Percentiles rank a stretch among this genome's conserved stretches.
Conservation (phyloP, 1,140 invertebrate species). For the Papilio dardanus region DNA sequence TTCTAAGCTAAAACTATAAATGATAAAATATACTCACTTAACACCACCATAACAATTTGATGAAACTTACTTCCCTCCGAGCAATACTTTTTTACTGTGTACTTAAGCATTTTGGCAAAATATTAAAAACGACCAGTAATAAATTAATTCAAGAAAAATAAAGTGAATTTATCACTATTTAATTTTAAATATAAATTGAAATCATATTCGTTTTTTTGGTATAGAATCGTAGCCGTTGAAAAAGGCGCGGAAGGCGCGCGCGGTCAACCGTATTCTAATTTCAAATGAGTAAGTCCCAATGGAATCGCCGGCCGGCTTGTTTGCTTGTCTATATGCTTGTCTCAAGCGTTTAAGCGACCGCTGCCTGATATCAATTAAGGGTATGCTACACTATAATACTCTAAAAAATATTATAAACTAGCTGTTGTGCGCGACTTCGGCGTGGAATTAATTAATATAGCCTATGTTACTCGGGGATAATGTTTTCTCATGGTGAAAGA, state of each 20-base stretch:
- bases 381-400: background rate
- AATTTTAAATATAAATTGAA: slow-evolving; percentile 23
- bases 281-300: slow-evolving; percentile 48
- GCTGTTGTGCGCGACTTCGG: no score
- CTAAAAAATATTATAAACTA: background rate
- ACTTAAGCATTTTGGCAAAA: slow-evolving; percentile 67
- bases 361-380: slow-evolving; percentile 29
- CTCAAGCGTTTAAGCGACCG: slow-evolving; percentile 32
- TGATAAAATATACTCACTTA: slow-evolving; percentile 67
- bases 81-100: slow-evolving; percentile 76
- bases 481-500: no score
- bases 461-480: no score
- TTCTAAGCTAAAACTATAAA: no score
- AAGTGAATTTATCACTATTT: slow-evolving; percentile 12
- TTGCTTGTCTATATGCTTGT: slow-evolving; percentile 8
- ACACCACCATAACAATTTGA: slow-evolving; percentile 61
- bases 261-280: slow-evolving; percentile 46
- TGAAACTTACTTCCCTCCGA: slow-evolving; percentile 71
- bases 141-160: slow-evolving; percentile 7
- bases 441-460: no score
- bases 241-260: slow-evolving; percentile 49
- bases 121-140: slow-evolving; percentile 34
- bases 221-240: slow-evolving; percentile 37
- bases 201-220: slow-evolving; percentile 33
- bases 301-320: slow-evolving; percentile 19